Percentiles rank a stretch among this genome's conserved stretches.
Evolutionary conservation across 1,140 invertebrate genomes (phyloP).

Genomic region (Scaptomyza pallida): DNA sequence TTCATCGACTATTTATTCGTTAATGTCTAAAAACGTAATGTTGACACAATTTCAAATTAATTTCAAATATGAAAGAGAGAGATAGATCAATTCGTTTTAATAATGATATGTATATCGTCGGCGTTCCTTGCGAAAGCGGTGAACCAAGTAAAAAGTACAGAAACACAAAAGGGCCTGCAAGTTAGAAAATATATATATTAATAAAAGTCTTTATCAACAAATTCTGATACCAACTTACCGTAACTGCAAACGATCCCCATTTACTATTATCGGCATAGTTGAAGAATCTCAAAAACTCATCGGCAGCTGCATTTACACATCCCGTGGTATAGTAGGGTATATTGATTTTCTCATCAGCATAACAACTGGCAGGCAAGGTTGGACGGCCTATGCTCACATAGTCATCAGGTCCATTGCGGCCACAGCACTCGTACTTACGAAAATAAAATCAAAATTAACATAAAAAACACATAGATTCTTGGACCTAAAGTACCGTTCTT

Average conservation of each 20-base stretch:
- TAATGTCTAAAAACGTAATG: conserved; percentile 6
- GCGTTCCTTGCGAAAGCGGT: conserved; percentile 71
- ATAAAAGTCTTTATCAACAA: neutral
- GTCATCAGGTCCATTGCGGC: conserved; percentile 61
- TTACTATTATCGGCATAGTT: conserved; percentile 55
- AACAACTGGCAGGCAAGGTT: conserved; percentile 49
- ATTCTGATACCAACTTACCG: conserved; percentile 34
- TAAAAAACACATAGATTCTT: too few species aligned
- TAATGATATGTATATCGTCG: conserved; percentile 51
- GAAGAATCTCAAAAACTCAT: conserved; percentile 48
- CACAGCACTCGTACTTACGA: conserved; percentile 67
- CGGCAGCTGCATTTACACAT: conserved; percentile 51
- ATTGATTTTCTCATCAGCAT: conserved; percentile 32
- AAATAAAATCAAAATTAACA: neutral
- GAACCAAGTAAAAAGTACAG: conserved; percentile 62
- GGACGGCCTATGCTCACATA: conserved; percentile 50
- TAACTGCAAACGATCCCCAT: conserved; percentile 54
- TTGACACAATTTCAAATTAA: conserved; percentile 15
- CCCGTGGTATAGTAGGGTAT: conserved; percentile 38
- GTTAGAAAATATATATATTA: neutral
- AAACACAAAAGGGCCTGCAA: conserved; percentile 63
- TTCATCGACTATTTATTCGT: conserved; percentile 12
- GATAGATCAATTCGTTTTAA: conserved; percentile 21
- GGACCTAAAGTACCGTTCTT: conserved; percentile 32
- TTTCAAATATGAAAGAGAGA: neutral